Percentiles rank a stretch among this genome's conserved stretches.
Evolutionary conservation across 2,888 invertebrate species (phyloP).

Genomic region (Spicauda simplicius): DNA sequence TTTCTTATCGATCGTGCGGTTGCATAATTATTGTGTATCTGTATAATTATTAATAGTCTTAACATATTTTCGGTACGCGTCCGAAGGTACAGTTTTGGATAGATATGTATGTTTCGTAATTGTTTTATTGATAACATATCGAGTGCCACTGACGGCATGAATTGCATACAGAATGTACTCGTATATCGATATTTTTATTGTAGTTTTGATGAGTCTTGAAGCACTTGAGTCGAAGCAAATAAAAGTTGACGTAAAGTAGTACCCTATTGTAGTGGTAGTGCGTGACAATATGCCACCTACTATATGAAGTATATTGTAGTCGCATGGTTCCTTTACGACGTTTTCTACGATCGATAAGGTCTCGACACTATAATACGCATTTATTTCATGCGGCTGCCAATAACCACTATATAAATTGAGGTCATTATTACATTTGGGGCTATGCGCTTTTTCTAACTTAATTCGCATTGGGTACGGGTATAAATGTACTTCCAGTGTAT

Average conservation of each 20-base stretch:
- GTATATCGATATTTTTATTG: neutral
- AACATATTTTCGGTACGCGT: slow-evolving; percentile 8
- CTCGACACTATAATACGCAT: slow-evolving; percentile 54
- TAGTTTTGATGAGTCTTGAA: slow-evolving; percentile 2
- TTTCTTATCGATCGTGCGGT: slow-evolving; percentile 45
- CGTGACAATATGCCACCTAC: slow-evolving; percentile 6
- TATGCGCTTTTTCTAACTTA: slow-evolving; percentile 73
- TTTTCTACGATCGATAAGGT: slow-evolving; percentile 44
- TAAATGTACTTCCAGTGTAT: slow-evolving; percentile 11
- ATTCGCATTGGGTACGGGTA: slow-evolving; percentile 17
- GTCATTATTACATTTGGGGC: slow-evolving; percentile 61
- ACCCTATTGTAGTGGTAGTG: slow-evolving; percentile 12
- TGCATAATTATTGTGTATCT: neutral
- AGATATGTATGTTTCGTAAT: slow-evolving; percentile 17
- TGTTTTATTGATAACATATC: slow-evolving; percentile 3
- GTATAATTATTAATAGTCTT: too few species aligned
- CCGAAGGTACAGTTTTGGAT: neutral
- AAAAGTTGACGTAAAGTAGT: slow-evolving; percentile 1
- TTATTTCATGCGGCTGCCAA: slow-evolving; percentile 74
- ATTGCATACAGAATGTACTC: slow-evolving; percentile 8
- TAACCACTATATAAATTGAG: slow-evolving; percentile 62
- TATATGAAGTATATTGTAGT: slow-evolving; percentile 7
- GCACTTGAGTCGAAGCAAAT: neutral
- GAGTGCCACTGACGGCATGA: neutral
- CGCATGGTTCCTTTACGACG: slow-evolving; percentile 12